These are phyloP conservation scores for Drosophila nr. medialis DNA, from an alignment of 2,888 invertebrate species.

Conservation along the genomic window DNA sequence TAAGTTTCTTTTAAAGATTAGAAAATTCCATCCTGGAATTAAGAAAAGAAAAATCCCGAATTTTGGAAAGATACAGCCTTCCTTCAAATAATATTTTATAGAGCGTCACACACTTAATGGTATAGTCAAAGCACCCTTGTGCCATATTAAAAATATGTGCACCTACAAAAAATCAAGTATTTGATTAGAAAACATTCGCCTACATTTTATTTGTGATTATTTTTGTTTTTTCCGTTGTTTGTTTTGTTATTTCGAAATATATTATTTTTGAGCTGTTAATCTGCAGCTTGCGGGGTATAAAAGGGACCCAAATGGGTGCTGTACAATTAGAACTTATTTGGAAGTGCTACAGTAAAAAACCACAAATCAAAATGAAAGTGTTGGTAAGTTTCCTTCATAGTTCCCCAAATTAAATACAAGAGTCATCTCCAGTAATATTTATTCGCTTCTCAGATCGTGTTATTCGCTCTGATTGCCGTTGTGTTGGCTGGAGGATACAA, in stretches of 20 bases:
- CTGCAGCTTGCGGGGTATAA: slow-evolving; percentile 42
- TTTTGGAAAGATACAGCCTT: neutral
- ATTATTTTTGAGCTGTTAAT: neutral
- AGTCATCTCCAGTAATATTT: neutral
- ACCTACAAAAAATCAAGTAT: neutral
- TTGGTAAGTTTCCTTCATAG: slow-evolving; percentile 50
- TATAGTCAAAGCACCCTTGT: neutral
- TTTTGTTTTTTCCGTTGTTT: slow-evolving; percentile 38
- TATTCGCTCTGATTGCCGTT: slow-evolving; percentile 65
- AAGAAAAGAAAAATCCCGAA: neutral
- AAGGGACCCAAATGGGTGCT: slow-evolving; percentile 6
- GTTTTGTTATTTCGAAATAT: slow-evolving; percentile 24
- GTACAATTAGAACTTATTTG: slow-evolving; percentile 45
- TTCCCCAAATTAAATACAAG: neutral
- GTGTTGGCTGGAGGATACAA: slow-evolving; percentile 51
- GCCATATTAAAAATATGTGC: neutral
- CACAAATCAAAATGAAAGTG: slow-evolving; percentile 65
- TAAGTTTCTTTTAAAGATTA: no score
- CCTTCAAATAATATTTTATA: neutral
- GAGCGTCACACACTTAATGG: neutral
- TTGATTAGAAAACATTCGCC: neutral
- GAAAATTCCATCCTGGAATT: neutral
- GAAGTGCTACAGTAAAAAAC: slow-evolving; percentile 25
- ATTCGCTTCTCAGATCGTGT: slow-evolving; percentile 49
- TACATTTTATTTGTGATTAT: neutral